These are phyloP conservation scores for Elegia similella DNA, from an alignment of 2,888 invertebrate genomes.

Conservation along the genomic window DNA sequence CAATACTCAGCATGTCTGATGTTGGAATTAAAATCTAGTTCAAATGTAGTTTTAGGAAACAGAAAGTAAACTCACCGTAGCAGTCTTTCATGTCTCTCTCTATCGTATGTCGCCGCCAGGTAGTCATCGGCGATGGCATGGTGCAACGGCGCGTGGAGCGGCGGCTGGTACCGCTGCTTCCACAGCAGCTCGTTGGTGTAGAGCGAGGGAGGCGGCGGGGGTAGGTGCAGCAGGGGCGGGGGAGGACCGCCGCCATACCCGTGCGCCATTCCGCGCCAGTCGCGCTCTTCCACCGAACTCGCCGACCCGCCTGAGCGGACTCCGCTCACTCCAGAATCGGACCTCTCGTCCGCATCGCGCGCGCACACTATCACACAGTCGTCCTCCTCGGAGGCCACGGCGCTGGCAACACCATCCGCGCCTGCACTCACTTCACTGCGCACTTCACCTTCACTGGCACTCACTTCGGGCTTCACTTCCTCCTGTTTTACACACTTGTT, in stretches of 20 bases:
- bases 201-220: conserved; percentile 75
- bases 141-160: conserved; percentile 76
- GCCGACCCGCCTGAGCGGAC: conserved; percentile 86
- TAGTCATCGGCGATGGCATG: conserved; percentile 77
- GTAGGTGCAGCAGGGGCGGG: conserved; percentile 73
- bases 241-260: conserved; percentile 85
- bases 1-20: no score
- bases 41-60: not conserved
- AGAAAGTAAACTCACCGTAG: conserved; percentile 43
- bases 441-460: conserved; percentile 72
- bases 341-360: conserved; percentile 80
- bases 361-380: conserved; percentile 85
- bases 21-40: no score
- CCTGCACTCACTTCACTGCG: conserved; percentile 71
- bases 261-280: conserved; percentile 89
- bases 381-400: conserved; percentile 83
- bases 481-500: conserved; percentile 71
- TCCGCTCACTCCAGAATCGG: conserved; percentile 89
- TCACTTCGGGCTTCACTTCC: conserved; percentile 58
- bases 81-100: conserved; percentile 86
- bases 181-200: conserved; percentile 82
- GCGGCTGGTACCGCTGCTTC: conserved; percentile 83
- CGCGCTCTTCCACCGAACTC: conserved; percentile 89
- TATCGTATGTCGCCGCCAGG: conserved; percentile 80
- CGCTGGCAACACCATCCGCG: conserved; percentile 77